phyloP scores from a whole-genome alignment of 2,888 invertebrate genomes.

The Metalampra italica region DNA sequence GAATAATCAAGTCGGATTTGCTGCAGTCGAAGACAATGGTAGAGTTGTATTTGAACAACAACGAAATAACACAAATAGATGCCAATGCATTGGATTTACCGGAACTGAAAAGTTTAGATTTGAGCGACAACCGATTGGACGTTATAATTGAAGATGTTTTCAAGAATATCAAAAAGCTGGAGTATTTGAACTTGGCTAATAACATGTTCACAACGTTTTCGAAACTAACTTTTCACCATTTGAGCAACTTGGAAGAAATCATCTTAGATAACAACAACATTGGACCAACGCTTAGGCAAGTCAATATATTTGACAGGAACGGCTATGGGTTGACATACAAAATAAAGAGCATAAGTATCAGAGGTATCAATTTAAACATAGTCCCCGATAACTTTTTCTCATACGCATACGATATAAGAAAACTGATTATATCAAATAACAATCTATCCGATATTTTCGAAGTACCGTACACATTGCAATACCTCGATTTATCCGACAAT shows the following conservation, averaged over 20 bases:
- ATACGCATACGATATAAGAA: constrained; percentile 62
- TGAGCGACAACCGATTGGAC: constrained; percentile 57
- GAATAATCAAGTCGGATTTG: constrained; percentile 29
- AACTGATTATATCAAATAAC: constrained; percentile 73
- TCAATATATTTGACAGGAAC: constrained; percentile 54
- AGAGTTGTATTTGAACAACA: constrained; percentile 46
- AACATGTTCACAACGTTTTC: constrained; percentile 59
- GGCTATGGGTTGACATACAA: constrained; percentile 57
- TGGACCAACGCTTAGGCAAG: constrained; percentile 42
- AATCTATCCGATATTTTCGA: constrained; percentile 73
- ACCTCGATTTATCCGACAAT: constrained; percentile 81
- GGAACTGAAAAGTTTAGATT: constrained; percentile 52
- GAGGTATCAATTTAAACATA: constrained; percentile 40
- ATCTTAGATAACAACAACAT: constrained; percentile 65
- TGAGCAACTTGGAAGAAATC: constrained; percentile 55
- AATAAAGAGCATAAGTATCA: constrained; percentile 49
- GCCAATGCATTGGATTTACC: constrained; percentile 44
- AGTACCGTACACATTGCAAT: constrained; percentile 75
- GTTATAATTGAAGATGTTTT: constrained; percentile 56
- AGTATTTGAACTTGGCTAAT: constrained; percentile 61
- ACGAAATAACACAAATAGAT: constrained; percentile 44
- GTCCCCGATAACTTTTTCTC: constrained; percentile 62
- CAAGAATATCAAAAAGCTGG: constrained; percentile 48
- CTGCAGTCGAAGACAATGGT: constrained; percentile 41
- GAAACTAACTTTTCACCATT: constrained; percentile 52